Conservation (phyloP, 1,140 invertebrate species). For the Bombus cullumanus region DNA sequence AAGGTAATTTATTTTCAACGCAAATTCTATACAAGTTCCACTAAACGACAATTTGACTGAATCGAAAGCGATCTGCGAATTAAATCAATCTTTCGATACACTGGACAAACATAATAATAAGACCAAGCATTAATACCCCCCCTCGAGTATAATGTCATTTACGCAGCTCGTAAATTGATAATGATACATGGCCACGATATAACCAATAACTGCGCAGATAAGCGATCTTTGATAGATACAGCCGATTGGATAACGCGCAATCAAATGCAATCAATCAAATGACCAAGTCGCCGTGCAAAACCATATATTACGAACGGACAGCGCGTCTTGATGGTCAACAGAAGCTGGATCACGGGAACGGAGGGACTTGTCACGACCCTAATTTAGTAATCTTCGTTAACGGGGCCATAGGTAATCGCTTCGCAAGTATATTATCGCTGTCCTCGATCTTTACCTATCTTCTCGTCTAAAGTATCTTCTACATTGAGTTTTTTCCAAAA, state of each 20-base stretch:
- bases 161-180: conserved; percentile 17
- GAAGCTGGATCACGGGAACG: neutral
- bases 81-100: neutral
- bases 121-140: conserved; percentile 5
- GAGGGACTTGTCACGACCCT: neutral
- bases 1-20: no score
- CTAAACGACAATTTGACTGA: neutral
- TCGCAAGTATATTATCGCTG: no score
- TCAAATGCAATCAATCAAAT: conserved; percentile 54
- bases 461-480: no score
- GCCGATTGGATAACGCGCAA: conserved; percentile 39
- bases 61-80: neutral
- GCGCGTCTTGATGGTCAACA: conserved; percentile 32
- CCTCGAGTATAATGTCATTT: neutral
- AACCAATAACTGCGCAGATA: conserved; percentile 31
- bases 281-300: conserved; percentile 45
- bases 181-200: conserved; percentile 11
- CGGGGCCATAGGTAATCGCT: neutral
- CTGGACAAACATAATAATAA: neutral
- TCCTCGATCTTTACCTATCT: no score
- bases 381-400: conserved; percentile 22
- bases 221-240: conserved; percentile 48
- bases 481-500: neutral
- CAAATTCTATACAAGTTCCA: neutral
- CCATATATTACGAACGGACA: conserved; percentile 39